Percentiles rank a stretch among this genome's conserved stretches.
Evolutionary conservation across 2,113 vertebrate genomes (phyloP).

Genomic region (Dasyornis broadbenti): DNA sequence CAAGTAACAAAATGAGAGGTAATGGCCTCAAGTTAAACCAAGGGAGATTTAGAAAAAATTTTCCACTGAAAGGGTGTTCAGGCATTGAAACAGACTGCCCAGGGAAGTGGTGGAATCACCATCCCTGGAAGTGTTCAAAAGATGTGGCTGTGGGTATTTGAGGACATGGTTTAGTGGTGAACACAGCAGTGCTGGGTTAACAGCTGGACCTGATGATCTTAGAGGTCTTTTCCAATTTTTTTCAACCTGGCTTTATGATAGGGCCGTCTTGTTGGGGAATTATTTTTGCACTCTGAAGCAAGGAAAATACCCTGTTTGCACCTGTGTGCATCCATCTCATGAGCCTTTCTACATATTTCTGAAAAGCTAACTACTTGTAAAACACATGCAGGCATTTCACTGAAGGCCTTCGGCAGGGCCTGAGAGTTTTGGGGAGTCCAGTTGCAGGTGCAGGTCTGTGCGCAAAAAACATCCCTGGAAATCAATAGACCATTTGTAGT

Average conservation of each 20-base stretch:
- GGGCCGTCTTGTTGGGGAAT: not conserved
- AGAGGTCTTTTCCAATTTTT: not conserved
- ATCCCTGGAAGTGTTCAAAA: not conserved
- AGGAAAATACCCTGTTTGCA: not conserved
- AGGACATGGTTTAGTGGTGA: not conserved
- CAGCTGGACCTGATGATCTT: not conserved
- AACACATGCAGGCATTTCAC: accelerated
- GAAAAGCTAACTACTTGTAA: not conserved
- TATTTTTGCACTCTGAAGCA: not conserved
- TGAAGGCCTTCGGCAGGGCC: not conserved
- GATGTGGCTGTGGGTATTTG: not conserved
- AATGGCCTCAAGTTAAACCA: not conserved
- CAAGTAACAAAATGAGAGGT: not conserved
- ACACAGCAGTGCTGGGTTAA: not conserved
- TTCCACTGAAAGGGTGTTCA: not conserved
- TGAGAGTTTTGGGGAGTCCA: not conserved
- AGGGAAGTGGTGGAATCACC: not conserved
- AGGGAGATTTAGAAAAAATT: not conserved
- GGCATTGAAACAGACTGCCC: not conserved
- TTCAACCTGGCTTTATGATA: too few relatives aligned
- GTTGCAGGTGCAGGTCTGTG: not conserved
- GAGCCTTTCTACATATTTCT: not conserved
- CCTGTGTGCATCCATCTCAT: too few relatives aligned
- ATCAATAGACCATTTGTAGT: not conserved
- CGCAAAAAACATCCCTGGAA: not conserved